Percentiles rank a stretch among this genome's conserved stretches.
These are phyloP conservation scores for Gymnopithys bicolor DNA, from an alignment of 2,797 vertebrate genomes.

Conservation along the genomic window DNA sequence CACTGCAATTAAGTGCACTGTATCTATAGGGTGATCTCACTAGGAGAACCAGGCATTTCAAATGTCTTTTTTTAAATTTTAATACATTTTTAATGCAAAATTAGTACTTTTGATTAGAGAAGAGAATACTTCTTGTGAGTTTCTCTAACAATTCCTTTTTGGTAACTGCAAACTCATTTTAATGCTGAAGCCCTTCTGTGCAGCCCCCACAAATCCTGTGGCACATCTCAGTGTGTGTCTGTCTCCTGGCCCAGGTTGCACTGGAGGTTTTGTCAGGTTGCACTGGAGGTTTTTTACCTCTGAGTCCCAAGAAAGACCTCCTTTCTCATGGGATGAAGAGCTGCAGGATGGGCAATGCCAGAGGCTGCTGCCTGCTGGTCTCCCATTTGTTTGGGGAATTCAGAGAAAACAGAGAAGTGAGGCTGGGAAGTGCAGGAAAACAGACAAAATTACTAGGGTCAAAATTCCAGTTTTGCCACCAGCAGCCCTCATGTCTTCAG, in stretches of 20 bases:
- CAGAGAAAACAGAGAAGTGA: not conserved
- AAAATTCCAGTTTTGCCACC: not conserved
- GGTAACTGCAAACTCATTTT: not conserved
- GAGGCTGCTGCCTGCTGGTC: not conserved
- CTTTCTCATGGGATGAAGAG: not conserved
- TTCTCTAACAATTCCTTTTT: not conserved
- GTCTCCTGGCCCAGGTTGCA: not conserved
- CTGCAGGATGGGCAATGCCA: not conserved
- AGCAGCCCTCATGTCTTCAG: not conserved
- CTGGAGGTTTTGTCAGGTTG: not conserved
- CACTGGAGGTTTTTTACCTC: not conserved
- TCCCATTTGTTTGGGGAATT: not conserved
- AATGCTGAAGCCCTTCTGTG: not conserved
- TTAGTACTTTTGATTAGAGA: not conserved
- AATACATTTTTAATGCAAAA: not conserved
- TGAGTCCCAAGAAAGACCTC: not conserved
- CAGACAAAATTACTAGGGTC: not conserved
- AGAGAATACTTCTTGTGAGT: not conserved
- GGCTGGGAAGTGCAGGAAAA: not conserved
- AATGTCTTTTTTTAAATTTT: not conserved
- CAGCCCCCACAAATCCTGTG: not conserved
- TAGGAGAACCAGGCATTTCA: not conserved
- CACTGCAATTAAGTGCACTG: conserved; percentile 13
- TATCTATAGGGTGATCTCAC: conserved; percentile 35
- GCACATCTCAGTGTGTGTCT: not conserved